Evolutionary conservation across 2,888 invertebrate species (phyloP).

Genomic region (Drosophila aldrichi): DNA sequence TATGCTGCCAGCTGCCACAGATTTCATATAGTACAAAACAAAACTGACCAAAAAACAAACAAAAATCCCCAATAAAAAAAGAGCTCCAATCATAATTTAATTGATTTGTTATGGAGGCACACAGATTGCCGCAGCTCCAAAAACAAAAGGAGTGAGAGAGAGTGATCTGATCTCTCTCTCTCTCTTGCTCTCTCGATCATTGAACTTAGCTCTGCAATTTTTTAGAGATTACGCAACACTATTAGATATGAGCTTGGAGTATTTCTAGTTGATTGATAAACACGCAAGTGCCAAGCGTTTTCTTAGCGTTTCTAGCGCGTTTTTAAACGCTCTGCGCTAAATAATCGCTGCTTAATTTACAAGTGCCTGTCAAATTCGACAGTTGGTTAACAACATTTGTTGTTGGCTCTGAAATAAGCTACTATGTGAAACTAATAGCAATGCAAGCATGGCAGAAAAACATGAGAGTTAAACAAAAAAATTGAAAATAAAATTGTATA

Average conservation of each 20-base stretch:
- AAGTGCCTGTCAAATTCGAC: slow-evolving; percentile 26
- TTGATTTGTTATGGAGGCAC: slow-evolving; percentile 53
- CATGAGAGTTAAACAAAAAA: neutral
- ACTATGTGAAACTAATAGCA: slow-evolving; percentile 32
- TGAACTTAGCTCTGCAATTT: slow-evolving; percentile 42
- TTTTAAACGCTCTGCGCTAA: slow-evolving; percentile 33
- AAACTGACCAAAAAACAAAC: slow-evolving; percentile 20
- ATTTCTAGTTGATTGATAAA: slow-evolving; percentile 29
- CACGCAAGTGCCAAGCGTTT: slow-evolving; percentile 29
- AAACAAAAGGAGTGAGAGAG: slow-evolving; percentile 2
- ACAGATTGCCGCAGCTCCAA: slow-evolving; percentile 34
- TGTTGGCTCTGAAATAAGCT: neutral
- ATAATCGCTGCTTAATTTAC: slow-evolving; percentile 38
- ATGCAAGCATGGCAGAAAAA: slow-evolving; percentile 30
- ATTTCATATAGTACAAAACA: slow-evolving; percentile 3
- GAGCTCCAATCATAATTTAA: slow-evolving; percentile 33
- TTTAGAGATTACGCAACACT: slow-evolving; percentile 39
- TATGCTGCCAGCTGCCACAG: slow-evolving; percentile 12
- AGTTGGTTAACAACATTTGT: neutral
- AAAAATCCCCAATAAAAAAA: neutral
- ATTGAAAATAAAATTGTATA: neutral
- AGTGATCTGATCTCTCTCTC: neutral
- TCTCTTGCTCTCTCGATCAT: slow-evolving; percentile 22
- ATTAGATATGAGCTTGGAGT: neutral
- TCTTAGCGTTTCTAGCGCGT: slow-evolving; percentile 17